Evolutionary conservation across 2,888 invertebrate species (phyloP).

Genomic region (Microctonus brassicae): DNA sequence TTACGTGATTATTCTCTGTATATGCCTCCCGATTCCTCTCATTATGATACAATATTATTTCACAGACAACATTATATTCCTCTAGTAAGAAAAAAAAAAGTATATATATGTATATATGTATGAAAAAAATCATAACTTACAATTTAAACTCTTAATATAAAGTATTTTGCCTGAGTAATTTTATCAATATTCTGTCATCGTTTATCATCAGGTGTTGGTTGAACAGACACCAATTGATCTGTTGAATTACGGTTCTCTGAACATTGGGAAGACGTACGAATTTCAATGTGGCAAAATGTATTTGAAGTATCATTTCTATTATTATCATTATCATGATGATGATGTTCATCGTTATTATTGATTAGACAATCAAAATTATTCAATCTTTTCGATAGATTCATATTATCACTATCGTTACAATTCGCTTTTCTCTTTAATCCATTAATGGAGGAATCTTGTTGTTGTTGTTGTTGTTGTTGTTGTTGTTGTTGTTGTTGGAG

Average conservation of each 20-base stretch:
- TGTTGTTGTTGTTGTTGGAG: background rate
- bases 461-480: background rate
- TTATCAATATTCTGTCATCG: conserved; percentile 1
- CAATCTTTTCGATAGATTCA: conserved; percentile 24
- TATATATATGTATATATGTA: background rate
- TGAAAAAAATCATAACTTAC: background rate
- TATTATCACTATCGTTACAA: conserved; percentile 21
- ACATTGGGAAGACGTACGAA: conserved; percentile 57
- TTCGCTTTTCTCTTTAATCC: conserved; percentile 44
- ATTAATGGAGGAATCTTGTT: conserved; percentile 11
- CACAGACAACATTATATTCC: background rate
- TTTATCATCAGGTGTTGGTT: background rate
- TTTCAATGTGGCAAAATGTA: conserved; percentile 64
- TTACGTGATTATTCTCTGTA: background rate
- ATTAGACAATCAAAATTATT: conserved; percentile 9
- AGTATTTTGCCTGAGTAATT: background rate
- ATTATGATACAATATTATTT: background rate
- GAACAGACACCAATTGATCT: background rate
- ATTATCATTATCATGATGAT: conserved; percentile 1
- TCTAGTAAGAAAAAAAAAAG: background rate
- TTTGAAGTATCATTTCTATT: conserved; percentile 49
- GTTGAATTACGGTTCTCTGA: conserved; percentile 33
- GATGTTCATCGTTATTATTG: conserved; percentile 6
- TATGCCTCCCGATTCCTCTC: background rate
- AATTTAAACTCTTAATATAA: background rate